These are phyloP conservation scores for Lepidocyrtoides sp. DNA, from an alignment of 2,888 invertebrate genomes.

Conservation along the genomic window DNA sequence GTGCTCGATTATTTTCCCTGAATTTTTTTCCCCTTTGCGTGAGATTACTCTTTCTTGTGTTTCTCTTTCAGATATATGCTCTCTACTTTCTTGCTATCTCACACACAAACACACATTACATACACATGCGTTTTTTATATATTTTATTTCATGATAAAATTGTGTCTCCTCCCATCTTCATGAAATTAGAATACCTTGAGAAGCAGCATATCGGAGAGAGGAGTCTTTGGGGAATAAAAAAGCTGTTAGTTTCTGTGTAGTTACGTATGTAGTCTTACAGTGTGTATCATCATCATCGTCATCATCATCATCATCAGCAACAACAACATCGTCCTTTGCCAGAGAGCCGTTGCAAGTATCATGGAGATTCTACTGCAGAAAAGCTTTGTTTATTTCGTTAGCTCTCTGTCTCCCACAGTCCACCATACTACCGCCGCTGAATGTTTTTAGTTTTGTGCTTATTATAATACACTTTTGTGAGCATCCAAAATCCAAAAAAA, in stretches of 20 bases:
- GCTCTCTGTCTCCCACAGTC: slow-evolving; percentile 14
- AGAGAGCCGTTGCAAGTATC: slow-evolving; percentile 12
- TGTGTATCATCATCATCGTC: slow-evolving; percentile 11
- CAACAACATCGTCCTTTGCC: too few species aligned
- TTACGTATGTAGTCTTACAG: neutral
- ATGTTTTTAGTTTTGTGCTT: slow-evolving; percentile 9
- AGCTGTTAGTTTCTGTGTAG: slow-evolving; percentile 77
- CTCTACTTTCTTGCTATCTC: too few species aligned
- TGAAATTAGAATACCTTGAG: slow-evolving; percentile 80
- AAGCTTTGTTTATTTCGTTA: slow-evolving; percentile 7
- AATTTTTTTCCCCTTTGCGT: slow-evolving; percentile 39
- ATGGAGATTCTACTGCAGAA: slow-evolving; percentile 31
- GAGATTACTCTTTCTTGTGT: slow-evolving; percentile 58
- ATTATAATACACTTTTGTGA: slow-evolving; percentile 19
- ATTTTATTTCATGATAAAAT: slow-evolving; percentile 52
- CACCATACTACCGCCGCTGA: slow-evolving; percentile 3
- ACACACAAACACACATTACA: slow-evolving; percentile 24
- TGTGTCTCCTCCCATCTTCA: slow-evolving; percentile 73
- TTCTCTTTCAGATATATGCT: slow-evolving; percentile 10
- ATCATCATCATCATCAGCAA: neutral
- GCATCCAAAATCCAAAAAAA: slow-evolving; percentile 8
- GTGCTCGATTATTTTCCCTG: slow-evolving; percentile 72
- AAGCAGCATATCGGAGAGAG: slow-evolving; percentile 67
- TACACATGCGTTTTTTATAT: slow-evolving; percentile 57
- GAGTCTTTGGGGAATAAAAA: slow-evolving; percentile 78